Evolutionary conservation across 1,140 invertebrate genomes (phyloP).

Genomic region (Luehdorfia chinensis): DNA sequence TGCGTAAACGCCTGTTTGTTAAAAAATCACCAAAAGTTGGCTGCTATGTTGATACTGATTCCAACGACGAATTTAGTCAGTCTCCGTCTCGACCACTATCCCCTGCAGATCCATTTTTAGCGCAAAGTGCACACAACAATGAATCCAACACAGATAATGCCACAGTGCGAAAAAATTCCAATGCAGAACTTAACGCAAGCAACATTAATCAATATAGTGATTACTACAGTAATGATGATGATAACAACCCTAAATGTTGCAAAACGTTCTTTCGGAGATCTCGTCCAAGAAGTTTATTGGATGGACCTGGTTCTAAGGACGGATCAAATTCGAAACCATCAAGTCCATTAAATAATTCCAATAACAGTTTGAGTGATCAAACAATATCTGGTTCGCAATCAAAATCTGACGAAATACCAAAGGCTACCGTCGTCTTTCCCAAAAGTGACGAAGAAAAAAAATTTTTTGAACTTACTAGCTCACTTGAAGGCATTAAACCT

Average conservation of each 20-base stretch:
- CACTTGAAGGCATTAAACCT: constrained; percentile 66
- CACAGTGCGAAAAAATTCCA: constrained; percentile 38
- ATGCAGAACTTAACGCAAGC: constrained; percentile 34
- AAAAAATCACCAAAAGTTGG: constrained; percentile 75
- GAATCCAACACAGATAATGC: constrained; percentile 36
- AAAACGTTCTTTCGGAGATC: constrained; percentile 64
- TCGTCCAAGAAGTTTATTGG: constrained; percentile 60
- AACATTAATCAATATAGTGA: constrained; percentile 32
- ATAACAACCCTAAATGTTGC: constrained; percentile 59
- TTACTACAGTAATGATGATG: constrained; percentile 46
- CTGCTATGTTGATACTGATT: constrained; percentile 71
- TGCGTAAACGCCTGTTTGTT: constrained; percentile 70
- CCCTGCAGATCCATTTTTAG: constrained; percentile 65
- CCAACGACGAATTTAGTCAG: constrained; percentile 63
- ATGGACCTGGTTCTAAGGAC: constrained; percentile 45
- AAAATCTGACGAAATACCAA: constrained; percentile 63
- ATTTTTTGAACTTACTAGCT: constrained; percentile 66
- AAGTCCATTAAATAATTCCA: constrained; percentile 58
- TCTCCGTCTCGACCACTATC: constrained; percentile 63
- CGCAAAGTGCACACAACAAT: constrained; percentile 54
- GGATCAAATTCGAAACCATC: constrained; percentile 46
- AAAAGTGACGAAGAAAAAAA: constrained; percentile 58
- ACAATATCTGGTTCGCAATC: constrained; percentile 46
- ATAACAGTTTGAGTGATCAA: constrained; percentile 57
- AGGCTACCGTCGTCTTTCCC: constrained; percentile 61